Evolutionary conservation across 2,113 vertebrate genomes (phyloP), one percentile per base, ranked within the genome.

Genomic region (Pelobates fuscus): DNA sequence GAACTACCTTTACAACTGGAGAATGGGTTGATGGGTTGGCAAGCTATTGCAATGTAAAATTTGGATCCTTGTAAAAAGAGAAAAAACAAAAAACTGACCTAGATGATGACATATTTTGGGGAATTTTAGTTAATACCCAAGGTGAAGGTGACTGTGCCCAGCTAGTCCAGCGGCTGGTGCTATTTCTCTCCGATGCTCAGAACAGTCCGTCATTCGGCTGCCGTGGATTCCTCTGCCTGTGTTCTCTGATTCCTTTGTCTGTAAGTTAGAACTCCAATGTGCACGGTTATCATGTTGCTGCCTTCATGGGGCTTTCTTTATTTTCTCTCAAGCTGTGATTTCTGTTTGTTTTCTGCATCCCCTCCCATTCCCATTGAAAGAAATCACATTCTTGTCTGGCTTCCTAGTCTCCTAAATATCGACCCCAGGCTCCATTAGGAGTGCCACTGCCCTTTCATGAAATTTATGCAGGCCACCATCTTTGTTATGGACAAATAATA

Each of bases 401-500:
- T 55, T 55, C 52, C 12, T 55, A 8, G 30, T 7, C 3, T 41
- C 67, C 52, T 44, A 46, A 29, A 6, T 1, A 20, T n/a, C 26
- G 24, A 52, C 67, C 52, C 8, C 11, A 70, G 52, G 67, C 68
- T 27, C 41, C 37, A 8, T 25, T 24, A 59, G 21, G 55, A n/a
- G 52, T 29, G 20, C 55, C 32, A 32, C 0, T 1, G 8, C 54
- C 32, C n/a, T n/a, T n/a, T n/a, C n/a, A n/a, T n/a, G n/a, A n/a
- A n/a, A n/a, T n/a, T n/a, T n/a, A n/a, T n/a, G n/a, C n/a, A n/a
- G n/a, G n/a, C n/a, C n/a, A n/a, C n/a, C n/a, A n/a, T n/a, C n/a
- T n/a, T n/a, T n/a, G n/a, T n/a, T n/a, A n/a, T n/a, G n/a, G n/a
- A n/a, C n/a, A n/a, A n/a, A n/a, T n/a, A n/a, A n/a, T n/a, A n/a